phyloP scores from a whole-genome alignment of 2,797 vertebrate genomes.

The Tangara arthus region DNA sequence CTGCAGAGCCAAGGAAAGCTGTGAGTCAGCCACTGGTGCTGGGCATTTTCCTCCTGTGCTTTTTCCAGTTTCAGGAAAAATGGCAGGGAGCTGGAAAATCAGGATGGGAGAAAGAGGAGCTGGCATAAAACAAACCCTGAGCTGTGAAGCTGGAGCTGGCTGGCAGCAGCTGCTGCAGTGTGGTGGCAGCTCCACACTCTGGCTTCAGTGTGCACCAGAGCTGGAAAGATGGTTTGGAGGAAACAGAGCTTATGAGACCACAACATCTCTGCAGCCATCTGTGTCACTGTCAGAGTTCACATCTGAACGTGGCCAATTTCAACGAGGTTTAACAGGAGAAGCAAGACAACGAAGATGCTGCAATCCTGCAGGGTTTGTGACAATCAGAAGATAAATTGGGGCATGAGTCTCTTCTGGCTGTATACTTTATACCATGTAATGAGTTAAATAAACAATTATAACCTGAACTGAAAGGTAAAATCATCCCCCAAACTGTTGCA shows the following conservation, averaged over 20 bases:
- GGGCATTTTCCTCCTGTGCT: neutral
- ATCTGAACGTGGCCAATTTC: rapidly evolving
- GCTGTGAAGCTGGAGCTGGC: neutral
- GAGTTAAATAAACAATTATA: neutral
- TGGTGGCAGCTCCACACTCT: neutral
- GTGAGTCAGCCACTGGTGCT: rapidly evolving
- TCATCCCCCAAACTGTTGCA: neutral
- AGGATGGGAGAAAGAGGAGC: neutral
- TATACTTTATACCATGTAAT: neutral
- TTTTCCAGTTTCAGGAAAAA: neutral
- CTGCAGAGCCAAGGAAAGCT: neutral
- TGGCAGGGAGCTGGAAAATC: neutral
- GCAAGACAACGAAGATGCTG: neutral
- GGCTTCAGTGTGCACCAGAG: neutral
- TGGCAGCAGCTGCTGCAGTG: neutral
- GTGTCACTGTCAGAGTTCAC: neutral
- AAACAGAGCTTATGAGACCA: neutral
- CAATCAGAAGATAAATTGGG: neutral
- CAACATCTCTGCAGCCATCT: neutral
- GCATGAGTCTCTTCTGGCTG: neutral
- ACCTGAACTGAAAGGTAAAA: neutral
- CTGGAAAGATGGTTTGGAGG: neutral
- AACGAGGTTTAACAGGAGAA: neutral
- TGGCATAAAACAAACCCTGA: neutral
- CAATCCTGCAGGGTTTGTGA: neutral